A percentile compares a stretch with the other conserved stretches of the same genome.
Evolutionary conservation across 2,113 vertebrate genomes (phyloP).

Genomic region (Lasiurus borealis): DNA sequence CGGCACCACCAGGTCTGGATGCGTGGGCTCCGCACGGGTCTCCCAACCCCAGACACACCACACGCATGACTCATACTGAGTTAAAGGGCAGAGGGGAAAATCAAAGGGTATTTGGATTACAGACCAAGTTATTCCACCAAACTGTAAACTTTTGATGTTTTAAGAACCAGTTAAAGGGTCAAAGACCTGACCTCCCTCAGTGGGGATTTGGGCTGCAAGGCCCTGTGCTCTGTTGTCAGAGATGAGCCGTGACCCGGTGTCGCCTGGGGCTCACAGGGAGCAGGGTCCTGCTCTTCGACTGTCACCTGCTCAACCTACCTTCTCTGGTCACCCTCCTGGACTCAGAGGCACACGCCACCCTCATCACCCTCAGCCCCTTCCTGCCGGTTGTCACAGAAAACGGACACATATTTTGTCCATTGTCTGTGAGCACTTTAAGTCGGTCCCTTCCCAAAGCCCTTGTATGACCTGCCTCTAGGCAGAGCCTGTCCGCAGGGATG

Average conservation of each 20-base stretch:
- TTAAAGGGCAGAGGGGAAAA: background rate
- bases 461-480: background rate
- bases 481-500: background rate
- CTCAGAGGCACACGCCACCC: background rate
- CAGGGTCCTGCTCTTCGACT: background rate
- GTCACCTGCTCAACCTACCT: background rate
- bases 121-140: background rate
- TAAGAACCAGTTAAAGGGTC: background rate
- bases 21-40: no score
- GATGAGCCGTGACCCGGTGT: background rate
- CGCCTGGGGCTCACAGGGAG: background rate
- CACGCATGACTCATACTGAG: background rate
- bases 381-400: background rate
- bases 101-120: background rate
- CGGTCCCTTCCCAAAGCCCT: background rate
- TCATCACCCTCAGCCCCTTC: background rate
- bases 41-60: background rate
- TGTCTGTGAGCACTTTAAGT: background rate
- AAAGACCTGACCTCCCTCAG: background rate
- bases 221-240: background rate
- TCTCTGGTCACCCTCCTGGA: background rate
- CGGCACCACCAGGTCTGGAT: no score
- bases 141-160: background rate
- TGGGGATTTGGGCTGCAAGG: background rate
- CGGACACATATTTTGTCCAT: background rate